phyloP scores from a whole-genome alignment of 30 jellyfish, hydroid and myxozoan genomes.

The Hydra vulgaris region DNA sequence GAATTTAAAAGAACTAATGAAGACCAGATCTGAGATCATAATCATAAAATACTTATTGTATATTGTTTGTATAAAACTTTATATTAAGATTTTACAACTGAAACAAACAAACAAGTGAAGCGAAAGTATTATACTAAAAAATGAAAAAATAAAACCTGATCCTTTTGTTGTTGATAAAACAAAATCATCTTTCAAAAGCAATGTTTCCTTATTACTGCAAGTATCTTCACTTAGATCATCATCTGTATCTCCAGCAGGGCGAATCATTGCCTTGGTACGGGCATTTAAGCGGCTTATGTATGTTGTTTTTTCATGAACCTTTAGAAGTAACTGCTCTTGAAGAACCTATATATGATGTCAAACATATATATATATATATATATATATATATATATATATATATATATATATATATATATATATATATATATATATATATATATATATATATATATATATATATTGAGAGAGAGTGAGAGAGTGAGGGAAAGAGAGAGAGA shows the following conservation, averaged over 20 bases:
- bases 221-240: conserved; percentile 56
- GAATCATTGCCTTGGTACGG: conserved; percentile 85
- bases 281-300: conserved; percentile 92
- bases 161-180: conserved; percentile 89
- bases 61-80: too few relatives aligned
- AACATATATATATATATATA: not conserved
- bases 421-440: not conserved
- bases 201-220: conserved; percentile 40
- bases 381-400: not conserved
- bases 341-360: conserved; percentile 32
- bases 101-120: too few relatives aligned
- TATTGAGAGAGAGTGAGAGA: too few relatives aligned
- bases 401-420: not conserved
- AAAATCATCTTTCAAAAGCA: conserved; percentile 86
- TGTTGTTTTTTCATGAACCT: conserved; percentile 81
- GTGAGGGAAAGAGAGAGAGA: too few relatives aligned
- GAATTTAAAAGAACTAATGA: too few relatives aligned
- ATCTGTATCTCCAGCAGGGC: conserved; percentile 96
- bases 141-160: not conserved
- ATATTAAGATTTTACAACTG: too few relatives aligned
- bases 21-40: too few relatives aligned
- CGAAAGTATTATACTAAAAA: too few relatives aligned
- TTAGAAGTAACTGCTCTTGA: conserved; percentile 56
- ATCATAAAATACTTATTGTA: too few relatives aligned
- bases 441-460: not conserved